Evolutionary conservation across 2,113 vertebrate species (phyloP), one percentile per base, ranked within the genome.

Genomic region (Lasiurus borealis): DNA sequence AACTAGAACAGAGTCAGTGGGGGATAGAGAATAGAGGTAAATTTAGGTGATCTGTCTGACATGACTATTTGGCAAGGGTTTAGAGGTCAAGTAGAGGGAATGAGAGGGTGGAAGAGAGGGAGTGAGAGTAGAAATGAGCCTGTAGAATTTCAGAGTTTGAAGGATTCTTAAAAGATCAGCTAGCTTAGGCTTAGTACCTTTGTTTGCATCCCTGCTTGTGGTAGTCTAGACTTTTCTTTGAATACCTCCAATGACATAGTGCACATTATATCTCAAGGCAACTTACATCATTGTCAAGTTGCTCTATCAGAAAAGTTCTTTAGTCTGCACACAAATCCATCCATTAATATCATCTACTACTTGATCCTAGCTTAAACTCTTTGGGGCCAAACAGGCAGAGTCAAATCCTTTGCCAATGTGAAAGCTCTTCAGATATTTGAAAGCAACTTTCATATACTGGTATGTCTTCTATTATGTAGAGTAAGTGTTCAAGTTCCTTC

Each of bases 351-450:
- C 52, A 92, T 85, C 73, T 89, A 81, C 48, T 66, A 8, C 44
- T 91, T 66, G 27, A 50, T 57, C 27, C 78, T 94, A 34, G 25
- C 25, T 91, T 85, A 64, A 82, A 91, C 34, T 85, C 68, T 50
- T 81, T 57, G 19, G 72, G 68, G 12, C 46, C 16, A 46, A 46
- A 68, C 19, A 88, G 23, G n/a, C 18, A 44, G 68, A n/a, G 50
- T 34, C 8, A 46, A 75, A 52, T 73, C 40, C 62, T 78, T 93
- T 90, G 46, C 54, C 48, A 82, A 29, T 27, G 62, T 64, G 62
- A 64, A 64, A 64, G 62, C 27, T 64, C 62, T 64, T 64, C 62
- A 64, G 11, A 64, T 64, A 64, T 13, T 64, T 64, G 29, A 64
- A 64, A 64, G 62, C 62, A 64, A 29, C 62, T 64, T 64, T 29